Evolutionary conservation across 2,113 vertebrate species (phyloP), one percentile per base, ranked within the genome.

Genomic region (Planiliza haematocheilus): DNA sequence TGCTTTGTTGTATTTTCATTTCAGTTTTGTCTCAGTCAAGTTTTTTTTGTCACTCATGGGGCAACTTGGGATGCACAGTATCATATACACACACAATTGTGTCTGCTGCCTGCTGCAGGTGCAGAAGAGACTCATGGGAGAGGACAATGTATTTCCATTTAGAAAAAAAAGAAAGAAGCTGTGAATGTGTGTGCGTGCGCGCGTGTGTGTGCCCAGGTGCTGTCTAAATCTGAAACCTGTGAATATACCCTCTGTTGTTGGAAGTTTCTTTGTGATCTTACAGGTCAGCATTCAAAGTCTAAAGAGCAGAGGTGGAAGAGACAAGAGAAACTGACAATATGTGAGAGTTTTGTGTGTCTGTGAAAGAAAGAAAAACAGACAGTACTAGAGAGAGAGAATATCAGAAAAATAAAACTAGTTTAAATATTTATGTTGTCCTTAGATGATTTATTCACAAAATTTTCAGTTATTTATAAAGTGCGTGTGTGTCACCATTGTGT

Each of bases 381-480:
- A 62, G 34, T 7, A 8, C 51, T 21, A 50, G 10, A 60, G 21
- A 46, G 24, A 37, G n/a, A 36, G 36, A 21, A 61, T 30, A 74
- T 52, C 30, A 68, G 4, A 0, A 72, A 65, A 68, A 48, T 75
- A 79, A 62, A 84, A 77, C 78, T 48, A 52, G 56, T 82, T 85
- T 79, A 79, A 84, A 86, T 85, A 91, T 88, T 85, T 70, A 85
- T 86, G 58, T 61, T 80, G 63, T 71, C 60, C n/a, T 78, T 14
- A 68, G 69, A 86, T 86, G 70, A 79, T 86, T 82, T 83, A 90
- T 91, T 88, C 69, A 90, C 79, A 46, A 68, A 74, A 74, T 68
- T 73, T 64, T 71, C 24, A 53, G 82, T 78, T 90, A 83, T 90
- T 87, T 86, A 83, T 85, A 82, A 83, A 75, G 64, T 72, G 65